Base-by-base conservation (phyloP, 1,140 invertebrate species). In the Spodoptera litura region DNA sequence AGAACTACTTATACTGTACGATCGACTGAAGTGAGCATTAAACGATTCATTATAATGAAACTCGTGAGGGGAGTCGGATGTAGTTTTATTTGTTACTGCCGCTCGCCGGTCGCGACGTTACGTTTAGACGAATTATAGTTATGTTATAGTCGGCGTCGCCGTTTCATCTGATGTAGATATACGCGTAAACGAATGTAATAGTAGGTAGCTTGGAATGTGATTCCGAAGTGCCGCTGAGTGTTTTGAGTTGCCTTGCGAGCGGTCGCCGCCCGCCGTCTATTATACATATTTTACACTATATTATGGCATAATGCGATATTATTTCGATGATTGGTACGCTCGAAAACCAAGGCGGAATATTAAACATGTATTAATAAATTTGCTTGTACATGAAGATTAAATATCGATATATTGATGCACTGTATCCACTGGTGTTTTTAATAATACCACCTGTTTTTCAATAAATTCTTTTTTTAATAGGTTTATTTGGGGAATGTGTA, bases 361-460 rank as follows among this genome's bases (percentile, higher is more conserved):
- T 64, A 68, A 78, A 93, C 87, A 89, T 92, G 92, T 93, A 93
- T 91, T 92, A 90, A 92, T 91, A 90, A 81, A 93, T 91, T 93
- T 89, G 93, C 93, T 94, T 94, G 93, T 93, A 94, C 87, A 94
- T 93, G 90, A 93, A 92, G 85, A 94, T 93, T 93, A 93, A 93
- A 93, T 94, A 93, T 91, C 93, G 74, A 94, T 93, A 93, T 94
- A 93, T 93, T 93, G 91, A 94, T 93, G 93, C 93, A 94, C 93
- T 92, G 89, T 93, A 93, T 80, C 83, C 83, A 88, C 87, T 93
- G 91, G 89, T 93, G 89, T 93, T 94, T 93, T 94, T 94, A 94
- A 91, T 91, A 89, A 91, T 89, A 89, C 91, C 91, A 92, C 91
- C 91, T 91, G 85, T 84, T 88, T 88, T 90, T 91, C 83, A 88